Conservation (phyloP, 2,888 invertebrate species). For the Chouioia cunea region DNA sequence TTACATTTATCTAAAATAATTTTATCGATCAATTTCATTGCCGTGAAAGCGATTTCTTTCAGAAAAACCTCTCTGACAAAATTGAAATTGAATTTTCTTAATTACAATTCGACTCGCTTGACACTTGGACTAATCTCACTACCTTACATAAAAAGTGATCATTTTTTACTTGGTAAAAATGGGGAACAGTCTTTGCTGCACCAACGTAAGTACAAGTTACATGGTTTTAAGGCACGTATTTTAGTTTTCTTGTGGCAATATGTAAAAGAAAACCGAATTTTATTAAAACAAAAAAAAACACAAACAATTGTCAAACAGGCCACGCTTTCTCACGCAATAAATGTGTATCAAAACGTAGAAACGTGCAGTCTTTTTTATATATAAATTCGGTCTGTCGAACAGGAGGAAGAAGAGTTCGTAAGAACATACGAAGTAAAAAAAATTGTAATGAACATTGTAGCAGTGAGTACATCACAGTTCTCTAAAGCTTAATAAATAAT, state of each 20-base stretch:
- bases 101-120: slow-evolving; percentile 42
- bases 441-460: slow-evolving; percentile 7
- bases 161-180: slow-evolving; percentile 48
- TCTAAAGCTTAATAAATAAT: slow-evolving; percentile 19
- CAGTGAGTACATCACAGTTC: slow-evolving; percentile 41
- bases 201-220: slow-evolving; percentile 46
- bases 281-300: slow-evolving; percentile 14
- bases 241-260: slow-evolving; percentile 39
- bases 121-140: slow-evolving; percentile 48
- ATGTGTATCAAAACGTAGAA: slow-evolving; percentile 33
- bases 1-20: slow-evolving; percentile 41
- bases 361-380: slow-evolving; percentile 40
- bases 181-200: slow-evolving; percentile 47
- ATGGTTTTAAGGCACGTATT: slow-evolving; percentile 44
- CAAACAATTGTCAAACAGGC: slow-evolving; percentile 28
- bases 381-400: slow-evolving; percentile 17
- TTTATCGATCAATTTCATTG: slow-evolving; percentile 38
- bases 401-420: slow-evolving; percentile 32
- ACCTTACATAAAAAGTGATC: slow-evolving; percentile 36
- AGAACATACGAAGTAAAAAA: slow-evolving; percentile 17
- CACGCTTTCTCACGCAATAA: slow-evolving; percentile 33
- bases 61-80: slow-evolving; percentile 20
- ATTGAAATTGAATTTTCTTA: slow-evolving; percentile 39
- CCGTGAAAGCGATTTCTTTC: slow-evolving; percentile 29
- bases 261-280: no score